Evolutionary conservation across 2,113 vertebrate genomes (phyloP), one percentile per base, ranked within the genome.

Genomic region (Columbina picui): DNA sequence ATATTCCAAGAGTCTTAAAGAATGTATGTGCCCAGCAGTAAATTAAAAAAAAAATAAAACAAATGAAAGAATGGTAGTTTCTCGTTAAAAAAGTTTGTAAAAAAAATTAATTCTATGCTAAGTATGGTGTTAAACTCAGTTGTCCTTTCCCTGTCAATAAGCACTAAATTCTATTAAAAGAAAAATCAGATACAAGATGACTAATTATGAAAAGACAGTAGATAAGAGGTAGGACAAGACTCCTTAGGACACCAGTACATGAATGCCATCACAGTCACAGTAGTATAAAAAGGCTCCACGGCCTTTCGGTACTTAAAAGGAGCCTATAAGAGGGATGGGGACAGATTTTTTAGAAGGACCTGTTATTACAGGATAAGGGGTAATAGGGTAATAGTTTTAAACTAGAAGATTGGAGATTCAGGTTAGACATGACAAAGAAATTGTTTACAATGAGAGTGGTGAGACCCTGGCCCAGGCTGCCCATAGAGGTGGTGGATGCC

Each of bases 191-290:
- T 14, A 30, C 32, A 68, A 38, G 27, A 30, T 6, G 13, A 41
- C 10, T 12, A 56, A 57, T 55, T 5, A 55, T 2, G 3, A 52
- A 59, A 63, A 27, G 4, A 9, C 1, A 43, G 23, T 25, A 36
- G 34, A 12, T 25, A 3, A 6, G 9, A 90, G 5, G 12, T 19
- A 82, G 34, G 56, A 70, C 3, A 34, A 84, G 50, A 69, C 3
- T 30, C 22, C 5, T 69, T 7, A 69, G 25, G 52, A 36, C 25
- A 50, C 18, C 3, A 21, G 26, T 6, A 81, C 15, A 25, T 47
- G 52, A 32, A 47, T 32, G 7, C 2, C 26, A 6, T 89, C 2
- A 0, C 7, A 26, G 11, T 12, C 19, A 5, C 0, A 0, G 12
- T 7, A 4, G 3, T 15, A 14, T 7, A 49, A 19, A 1, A 8